A percentile compares a stretch with the other conserved stretches of the same genome.
phyloP scores from a whole-genome alignment of 2,888 invertebrate species.

The Catotricha subobsoleta region DNA sequence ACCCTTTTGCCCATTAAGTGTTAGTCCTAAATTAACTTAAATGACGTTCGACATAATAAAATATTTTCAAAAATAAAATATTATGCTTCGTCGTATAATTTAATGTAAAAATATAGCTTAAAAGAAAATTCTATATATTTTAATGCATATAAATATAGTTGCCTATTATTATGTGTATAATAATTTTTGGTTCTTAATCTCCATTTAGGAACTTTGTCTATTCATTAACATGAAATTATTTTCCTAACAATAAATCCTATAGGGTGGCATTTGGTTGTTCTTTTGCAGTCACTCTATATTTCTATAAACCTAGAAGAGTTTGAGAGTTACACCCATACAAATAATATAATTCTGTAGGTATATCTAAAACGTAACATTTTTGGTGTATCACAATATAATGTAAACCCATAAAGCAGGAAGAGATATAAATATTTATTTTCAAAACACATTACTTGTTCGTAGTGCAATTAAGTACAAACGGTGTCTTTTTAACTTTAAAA shows the following conservation, averaged over 20 bases:
- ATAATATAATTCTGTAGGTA: neutral
- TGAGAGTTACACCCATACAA: neutral
- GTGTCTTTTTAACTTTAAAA: constrained; percentile 4
- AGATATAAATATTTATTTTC: constrained; percentile 4
- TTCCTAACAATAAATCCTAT: constrained; percentile 1
- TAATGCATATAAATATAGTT: too few relatives aligned
- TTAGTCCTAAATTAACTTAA: neutral
- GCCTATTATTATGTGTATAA: too few relatives aligned
- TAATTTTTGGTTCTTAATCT: neutral
- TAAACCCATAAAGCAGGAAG: neutral
- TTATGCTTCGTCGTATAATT: too few relatives aligned
- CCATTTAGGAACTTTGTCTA: constrained; percentile 3
- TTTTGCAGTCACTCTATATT: neutral
- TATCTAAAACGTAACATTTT: neutral
- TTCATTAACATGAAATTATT: constrained; percentile 4
- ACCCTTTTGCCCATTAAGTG: neutral
- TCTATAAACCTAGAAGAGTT: neutral
- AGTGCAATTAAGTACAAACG: constrained; percentile 2
- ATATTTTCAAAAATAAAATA: constrained; percentile 1
- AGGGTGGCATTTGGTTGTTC: neutral
- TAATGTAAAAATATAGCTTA: neutral
- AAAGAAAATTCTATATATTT: neutral
- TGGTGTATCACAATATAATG: neutral
- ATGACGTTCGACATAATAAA: neutral
- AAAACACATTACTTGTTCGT: constrained; percentile 1